Evolutionary conservation across 2,888 invertebrate species (phyloP), one percentile per base, ranked within the genome.

Genomic region (Drosophila mayaguana): DNA sequence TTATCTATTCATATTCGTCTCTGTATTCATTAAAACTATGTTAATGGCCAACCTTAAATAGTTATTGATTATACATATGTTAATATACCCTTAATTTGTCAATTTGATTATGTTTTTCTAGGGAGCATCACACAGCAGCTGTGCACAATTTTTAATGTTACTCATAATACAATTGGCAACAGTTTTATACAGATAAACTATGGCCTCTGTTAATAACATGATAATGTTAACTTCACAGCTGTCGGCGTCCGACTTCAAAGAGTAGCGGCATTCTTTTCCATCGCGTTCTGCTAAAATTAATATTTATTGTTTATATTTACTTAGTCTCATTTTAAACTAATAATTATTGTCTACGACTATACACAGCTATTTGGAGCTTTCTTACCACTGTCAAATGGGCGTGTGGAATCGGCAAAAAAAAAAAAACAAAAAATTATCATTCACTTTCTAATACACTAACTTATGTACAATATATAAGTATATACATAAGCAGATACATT

Each of bases 401-500:
- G 66, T 69, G 67, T 36, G 12, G 36, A 12, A 3, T 12, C 34
- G 18, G 11, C n/a, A 36, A 65, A 60, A 63, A 34, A 20, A 43
- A 40, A 54, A 6, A 34, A 62, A 6, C 18, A 43, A 46, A 34
- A 51, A 63, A 66, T 75, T 43, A 48, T 53, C 66, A 75, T 75
- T 75, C 61, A 72, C 81, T 81, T 77, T 83, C 70, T 60, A 56
- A 59, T 55, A 61, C 20, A 62, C 38, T 22, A 8, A 16, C 12
- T 22, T 22, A 45, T n/a, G 2, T 11, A 25, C 1, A 2, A 25
- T 34, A 11, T 7, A 22, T 16, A 46, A 9, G 16, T 16, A 9
- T n/a, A 2, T 28, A 16, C 4, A 28, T 16, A 22, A 8, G 0
- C 4, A 46, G 28, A 28, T 28, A 8, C 28, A 8, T 28, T 8